Base-by-base conservation (phyloP, 1,140 invertebrate genomes). In the Monomorium pharaonis region DNA sequence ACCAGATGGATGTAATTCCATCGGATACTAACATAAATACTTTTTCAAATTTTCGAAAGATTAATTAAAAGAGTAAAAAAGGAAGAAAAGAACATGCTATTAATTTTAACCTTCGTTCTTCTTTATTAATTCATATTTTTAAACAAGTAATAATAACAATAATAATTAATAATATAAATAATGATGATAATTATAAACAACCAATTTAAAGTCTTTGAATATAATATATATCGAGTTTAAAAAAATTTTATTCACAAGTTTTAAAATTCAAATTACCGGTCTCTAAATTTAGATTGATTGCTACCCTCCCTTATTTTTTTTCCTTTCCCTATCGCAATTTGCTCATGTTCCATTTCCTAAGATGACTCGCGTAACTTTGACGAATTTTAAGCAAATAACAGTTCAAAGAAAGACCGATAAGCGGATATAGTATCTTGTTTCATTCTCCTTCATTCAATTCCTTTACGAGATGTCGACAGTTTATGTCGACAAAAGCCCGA, bases 381-480 rank as follows among this genome's bases (percentile, higher is more conserved):
- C 33, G 6, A 33, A 78, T 78, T 49, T 33, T 65, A 78, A 47
- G 58, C 30, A 54, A 80, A 67, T 67, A 80, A 51, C 30, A 18
- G 16, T 51, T 67, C 18, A 42, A 12, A 4, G 24, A 49, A 54
- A 69, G 24, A 30, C 30, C 21, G 47, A 69, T 69, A 67, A 51
- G 27, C 16, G 18, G 44, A 37, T 80, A 69, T 69, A n/a, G 76
- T 21, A n/a, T 37, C 30, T 54, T 69, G 10, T 67, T 54, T 69
- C 24, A 42, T 69, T 80, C 30, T 42, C 21, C 16, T 69, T 16
- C 18, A 27, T 65, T 9, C 27, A 49, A 49, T 18, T 65, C 10
- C 54, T 62, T 67, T 16, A 33, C 30, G 7, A 77, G 16, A 44
- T 30, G 27, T 65, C 47, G 47, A 80, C 62, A 67, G 30, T 80